Base-by-base conservation (phyloP, 1,140 invertebrate species). In the Lysiphlebus fabarum region DNA sequence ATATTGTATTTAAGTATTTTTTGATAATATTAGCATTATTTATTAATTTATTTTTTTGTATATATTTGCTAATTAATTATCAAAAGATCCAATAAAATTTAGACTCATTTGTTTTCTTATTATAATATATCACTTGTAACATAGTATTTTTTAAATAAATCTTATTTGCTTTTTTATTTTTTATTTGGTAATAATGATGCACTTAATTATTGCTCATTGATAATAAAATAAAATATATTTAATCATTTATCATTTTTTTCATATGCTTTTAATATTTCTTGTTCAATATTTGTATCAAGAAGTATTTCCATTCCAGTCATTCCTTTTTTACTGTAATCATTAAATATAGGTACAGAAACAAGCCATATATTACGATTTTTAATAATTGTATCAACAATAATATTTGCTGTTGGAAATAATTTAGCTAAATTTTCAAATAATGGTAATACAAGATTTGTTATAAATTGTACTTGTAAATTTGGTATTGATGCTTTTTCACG, bases 401-500 rank as follows among this genome's bases (percentile, higher is more conserved):
- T 55, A 14, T 67, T 48, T 36, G 65, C 53, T 33, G 53, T 44
- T 0, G 73, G 68, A 61, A 80, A 81, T 59, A 81, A 62, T 12
- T 58, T 69, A 41, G 71, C 68, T 45, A 81, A 64, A 62, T 79
- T 73, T 58, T 67, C 72, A 65, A 74, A 82, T 12, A 78, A 63
- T 38, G 78, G 78, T 40, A 76, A 62, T 14, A 77, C 77, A 53
- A 80, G 65, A 62, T 78, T 77, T 14, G 70, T 82, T 6, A 93
- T 78, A 75, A 95, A 95, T 62, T 90, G 82, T 62, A 93, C 86
- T 81, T 93, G 90, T 9, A 93, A 81, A 58, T 89, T 86, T 1
- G 92, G 91, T 61, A 95, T 91, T 64, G 86, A 88, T 10, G 90
- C 91, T 69, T 85, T 84, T 63, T 92, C 89, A 40, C 89, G 78